phyloP scores from a whole-genome alignment of 2,888 invertebrate species.

The Ethmia dodecea region DNA sequence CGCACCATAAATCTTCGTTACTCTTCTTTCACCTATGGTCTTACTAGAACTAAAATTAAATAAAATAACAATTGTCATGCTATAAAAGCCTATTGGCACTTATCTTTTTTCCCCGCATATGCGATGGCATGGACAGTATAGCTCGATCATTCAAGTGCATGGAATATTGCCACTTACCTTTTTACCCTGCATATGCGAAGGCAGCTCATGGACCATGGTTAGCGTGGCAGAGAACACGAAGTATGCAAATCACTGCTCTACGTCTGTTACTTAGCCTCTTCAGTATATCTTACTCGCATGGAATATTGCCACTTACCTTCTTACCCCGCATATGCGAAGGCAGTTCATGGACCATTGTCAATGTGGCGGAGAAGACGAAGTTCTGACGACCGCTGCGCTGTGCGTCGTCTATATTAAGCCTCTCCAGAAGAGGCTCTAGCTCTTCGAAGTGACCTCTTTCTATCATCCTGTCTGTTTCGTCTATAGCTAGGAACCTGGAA shows the following conservation, averaged over 20 bases:
- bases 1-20: too few species aligned
- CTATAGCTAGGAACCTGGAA: slow-evolving; percentile 92
- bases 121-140: too few species aligned
- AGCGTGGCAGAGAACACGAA: slow-evolving; percentile 99
- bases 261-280: background rate
- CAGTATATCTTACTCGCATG: too few species aligned
- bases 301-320: slow-evolving; percentile 58
- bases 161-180: too few species aligned
- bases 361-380: slow-evolving; percentile 98
- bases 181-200: slow-evolving; percentile 82
- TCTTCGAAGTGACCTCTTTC: slow-evolving; percentile 98
- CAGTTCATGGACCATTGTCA: slow-evolving; percentile 93
- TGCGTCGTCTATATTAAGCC: slow-evolving; percentile 84
- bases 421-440: slow-evolving; percentile 86
- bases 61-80: too few species aligned
- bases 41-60: too few species aligned
- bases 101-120: too few species aligned
- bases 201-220: slow-evolving; percentile 92
- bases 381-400: slow-evolving; percentile 85
- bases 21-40: too few species aligned
- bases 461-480: slow-evolving; percentile 99
- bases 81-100: too few species aligned
- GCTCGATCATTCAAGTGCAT: too few species aligned
- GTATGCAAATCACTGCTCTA: slow-evolving; percentile 31
- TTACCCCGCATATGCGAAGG: slow-evolving; percentile 83